A percentile compares a stretch with the other conserved stretches of the same genome.
Evolutionary conservation across 2,888 invertebrate genomes (phyloP).

Genomic region (Oscheius sp.): DNA sequence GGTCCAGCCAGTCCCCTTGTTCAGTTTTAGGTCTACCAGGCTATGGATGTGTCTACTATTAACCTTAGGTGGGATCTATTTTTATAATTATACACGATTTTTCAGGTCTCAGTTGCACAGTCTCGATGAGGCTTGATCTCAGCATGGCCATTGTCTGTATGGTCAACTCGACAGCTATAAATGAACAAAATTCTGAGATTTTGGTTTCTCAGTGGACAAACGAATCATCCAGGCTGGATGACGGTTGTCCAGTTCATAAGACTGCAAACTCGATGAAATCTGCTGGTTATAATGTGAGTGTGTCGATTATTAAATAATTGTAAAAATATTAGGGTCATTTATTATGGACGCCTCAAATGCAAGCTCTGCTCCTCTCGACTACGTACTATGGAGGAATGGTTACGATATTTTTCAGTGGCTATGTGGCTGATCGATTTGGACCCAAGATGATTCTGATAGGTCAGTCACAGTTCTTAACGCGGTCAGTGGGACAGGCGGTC

Average conservation of each 20-base stretch:
- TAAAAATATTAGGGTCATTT: slow-evolving; percentile 50
- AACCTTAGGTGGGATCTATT: slow-evolving; percentile 19
- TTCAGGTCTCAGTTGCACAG: slow-evolving; percentile 38
- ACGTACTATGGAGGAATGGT: slow-evolving; percentile 63
- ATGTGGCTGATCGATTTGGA: slow-evolving; percentile 61
- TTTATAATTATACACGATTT: not conserved
- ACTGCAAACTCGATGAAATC: slow-evolving; percentile 22
- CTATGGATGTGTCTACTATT: slow-evolving; percentile 34
- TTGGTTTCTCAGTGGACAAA: not conserved
- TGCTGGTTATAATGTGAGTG: slow-evolving; percentile 41
- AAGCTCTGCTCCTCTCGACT: slow-evolving; percentile 60
- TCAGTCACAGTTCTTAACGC: not conserved
- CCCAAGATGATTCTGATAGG: slow-evolving; percentile 57
- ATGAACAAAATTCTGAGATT: not conserved
- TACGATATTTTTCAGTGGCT: slow-evolving; percentile 56
- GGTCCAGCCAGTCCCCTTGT: slow-evolving; percentile 18
- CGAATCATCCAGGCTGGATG: not conserved
- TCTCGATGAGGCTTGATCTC: slow-evolving; percentile 47
- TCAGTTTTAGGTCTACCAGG: slow-evolving; percentile 22
- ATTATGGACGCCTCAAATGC: slow-evolving; percentile 58
- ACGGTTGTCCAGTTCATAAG: slow-evolving; percentile 23
- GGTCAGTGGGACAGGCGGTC: no score
- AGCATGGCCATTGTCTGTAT: slow-evolving; percentile 64
- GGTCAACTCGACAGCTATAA: slow-evolving; percentile 58
- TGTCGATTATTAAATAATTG: not conserved